phyloP scores from a whole-genome alignment of 2,113 vertebrate species.

The Saccopteryx leptura region DNA sequence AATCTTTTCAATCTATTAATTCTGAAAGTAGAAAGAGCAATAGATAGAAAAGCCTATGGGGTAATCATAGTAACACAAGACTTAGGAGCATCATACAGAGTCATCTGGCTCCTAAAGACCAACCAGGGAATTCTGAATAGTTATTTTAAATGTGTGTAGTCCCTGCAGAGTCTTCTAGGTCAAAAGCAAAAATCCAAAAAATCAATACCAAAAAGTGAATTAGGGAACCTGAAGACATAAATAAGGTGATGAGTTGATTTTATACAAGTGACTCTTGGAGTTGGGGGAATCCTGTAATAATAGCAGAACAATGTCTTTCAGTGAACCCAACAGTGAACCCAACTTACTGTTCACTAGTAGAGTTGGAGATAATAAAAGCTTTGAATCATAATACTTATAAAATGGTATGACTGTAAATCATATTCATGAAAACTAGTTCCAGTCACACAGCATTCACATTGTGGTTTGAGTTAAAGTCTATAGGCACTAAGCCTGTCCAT shows the following conservation, averaged over 20 bases:
- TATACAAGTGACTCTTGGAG: slow-evolving; percentile 69
- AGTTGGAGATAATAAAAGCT: slow-evolving; percentile 76
- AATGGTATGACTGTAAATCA: slow-evolving; percentile 8
- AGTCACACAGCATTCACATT: not conserved
- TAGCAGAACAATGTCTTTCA: slow-evolving; percentile 51
- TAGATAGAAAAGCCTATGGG: slow-evolving; percentile 73
- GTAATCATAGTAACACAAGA: slow-evolving; percentile 69
- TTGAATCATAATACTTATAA: slow-evolving; percentile 63
- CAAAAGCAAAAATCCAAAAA: slow-evolving; percentile 82
- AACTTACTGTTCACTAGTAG: slow-evolving; percentile 34
- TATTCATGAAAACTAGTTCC: not conserved
- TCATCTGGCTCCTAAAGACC: slow-evolving; percentile 62
- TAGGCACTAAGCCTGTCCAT: not conserved
- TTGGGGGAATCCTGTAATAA: slow-evolving; percentile 63
- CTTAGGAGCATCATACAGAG: slow-evolving; percentile 20
- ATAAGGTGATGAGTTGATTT: slow-evolving; percentile 79
- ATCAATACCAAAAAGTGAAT: slow-evolving; percentile 85
- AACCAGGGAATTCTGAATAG: slow-evolving; percentile 74
- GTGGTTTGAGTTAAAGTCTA: not conserved
- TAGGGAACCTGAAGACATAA: slow-evolving; percentile 77
- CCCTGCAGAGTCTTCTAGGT: slow-evolving; percentile 71
- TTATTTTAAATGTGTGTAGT: slow-evolving; percentile 77
- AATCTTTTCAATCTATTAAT: slow-evolving; percentile 79
- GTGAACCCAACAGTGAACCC: slow-evolving; percentile 38
- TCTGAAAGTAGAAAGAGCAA: slow-evolving; percentile 77